Evolutionary conservation across 2,797 vertebrate species (phyloP).

Genomic region (Pseudochirops cupreus): DNA sequence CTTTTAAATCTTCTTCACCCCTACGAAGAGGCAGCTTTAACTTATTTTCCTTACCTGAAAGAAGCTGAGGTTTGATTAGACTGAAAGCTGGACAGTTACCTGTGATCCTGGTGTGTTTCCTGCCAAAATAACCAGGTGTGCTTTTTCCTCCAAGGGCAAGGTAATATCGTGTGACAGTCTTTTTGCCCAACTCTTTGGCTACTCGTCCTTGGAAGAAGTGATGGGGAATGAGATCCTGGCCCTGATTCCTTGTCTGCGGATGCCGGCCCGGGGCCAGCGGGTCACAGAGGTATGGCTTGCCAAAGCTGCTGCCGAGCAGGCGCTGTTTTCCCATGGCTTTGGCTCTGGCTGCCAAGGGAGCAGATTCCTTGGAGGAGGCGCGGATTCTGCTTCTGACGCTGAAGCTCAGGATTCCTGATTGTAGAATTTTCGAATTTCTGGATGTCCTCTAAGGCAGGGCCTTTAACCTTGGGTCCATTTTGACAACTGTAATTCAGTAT

Average conservation of each 20-base stretch:
- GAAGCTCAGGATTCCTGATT: neutral
- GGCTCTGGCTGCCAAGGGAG: neutral
- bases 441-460: neutral
- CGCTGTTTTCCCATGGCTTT: neutral
- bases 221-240: constrained; percentile 88
- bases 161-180: constrained; percentile 91
- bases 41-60: neutral
- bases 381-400: neutral
- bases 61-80: neutral
- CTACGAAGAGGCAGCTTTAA: neutral
- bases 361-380: neutral
- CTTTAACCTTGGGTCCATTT: neutral
- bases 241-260: constrained; percentile 92
- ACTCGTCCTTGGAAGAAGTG: constrained; percentile 87
- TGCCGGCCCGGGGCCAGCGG: constrained; percentile 87
- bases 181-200: constrained; percentile 94
- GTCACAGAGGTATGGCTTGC: constrained; percentile 89
- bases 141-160: constrained; percentile 86
- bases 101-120: neutral
- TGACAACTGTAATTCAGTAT: neutral
- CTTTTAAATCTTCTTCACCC: neutral
- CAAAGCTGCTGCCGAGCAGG: neutral
- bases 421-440: neutral
- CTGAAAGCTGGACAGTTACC: neutral
- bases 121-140: neutral